Percentiles rank a stretch among this genome's conserved stretches.
Conservation (phyloP, 2,113 vertebrate species). For the Nansenia antarctica region DNA sequence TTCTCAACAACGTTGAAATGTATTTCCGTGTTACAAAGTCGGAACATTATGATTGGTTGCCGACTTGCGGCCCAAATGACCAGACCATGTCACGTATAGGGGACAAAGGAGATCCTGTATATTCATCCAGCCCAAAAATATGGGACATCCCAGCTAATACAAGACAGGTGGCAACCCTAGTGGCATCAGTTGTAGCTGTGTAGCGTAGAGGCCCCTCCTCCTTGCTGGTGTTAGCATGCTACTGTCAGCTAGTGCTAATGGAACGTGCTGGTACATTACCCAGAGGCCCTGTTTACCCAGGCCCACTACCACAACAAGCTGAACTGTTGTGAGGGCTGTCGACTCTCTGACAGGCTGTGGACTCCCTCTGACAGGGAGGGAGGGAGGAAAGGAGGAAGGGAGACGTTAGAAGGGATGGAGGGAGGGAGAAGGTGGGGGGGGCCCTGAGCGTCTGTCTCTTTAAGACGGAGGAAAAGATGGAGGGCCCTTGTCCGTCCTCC, state of each 20-base stretch:
- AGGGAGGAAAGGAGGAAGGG: not conserved
- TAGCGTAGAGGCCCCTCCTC: too few relatives aligned
- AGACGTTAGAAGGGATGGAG: not conserved
- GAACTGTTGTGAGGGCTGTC: conserved; percentile 28
- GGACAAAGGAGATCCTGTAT: too few relatives aligned
- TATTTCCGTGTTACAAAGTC: too few relatives aligned
- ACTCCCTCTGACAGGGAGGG: conserved; percentile 10
- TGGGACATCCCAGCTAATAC: too few relatives aligned
- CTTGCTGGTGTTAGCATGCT: too few relatives aligned
- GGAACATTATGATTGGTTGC: too few relatives aligned
- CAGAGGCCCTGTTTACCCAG: conserved; percentile 8
- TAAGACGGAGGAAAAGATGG: conserved; percentile 28
- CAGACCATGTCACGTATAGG: too few relatives aligned
- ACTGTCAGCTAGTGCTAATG: conserved; percentile 29
- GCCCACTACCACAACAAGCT: conserved; percentile 6
- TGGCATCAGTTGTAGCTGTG: too few relatives aligned
- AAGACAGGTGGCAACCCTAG: too few relatives aligned
- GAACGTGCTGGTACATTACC: conserved; percentile 37
- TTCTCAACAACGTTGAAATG: too few relatives aligned
- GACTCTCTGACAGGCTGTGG: conserved; percentile 10
- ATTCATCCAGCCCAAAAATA: too few relatives aligned
- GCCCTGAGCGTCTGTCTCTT: conserved; percentile 35
- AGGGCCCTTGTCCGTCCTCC: conserved; percentile 21
- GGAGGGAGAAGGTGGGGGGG: conserved; percentile 28
- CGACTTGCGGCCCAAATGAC: too few relatives aligned